Percentiles rank a stretch among this genome's conserved stretches.
Conservation (phyloP, 2,797 vertebrate species). For the Pyrrhura leucotis region DNA sequence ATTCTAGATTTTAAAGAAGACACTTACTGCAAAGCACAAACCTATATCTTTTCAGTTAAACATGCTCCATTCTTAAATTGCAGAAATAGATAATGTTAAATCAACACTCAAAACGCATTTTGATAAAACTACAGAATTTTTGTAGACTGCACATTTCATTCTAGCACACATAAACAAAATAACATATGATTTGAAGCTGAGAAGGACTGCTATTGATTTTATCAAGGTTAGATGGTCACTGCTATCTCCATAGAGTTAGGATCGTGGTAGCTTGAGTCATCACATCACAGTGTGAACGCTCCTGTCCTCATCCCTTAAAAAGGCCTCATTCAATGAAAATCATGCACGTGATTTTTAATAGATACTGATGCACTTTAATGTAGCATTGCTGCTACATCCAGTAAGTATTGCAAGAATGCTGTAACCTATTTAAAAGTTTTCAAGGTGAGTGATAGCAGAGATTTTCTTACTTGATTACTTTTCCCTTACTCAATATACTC, state of each 20-base stretch:
- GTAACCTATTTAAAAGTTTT: background rate
- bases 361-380: background rate
- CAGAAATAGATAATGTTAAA: background rate
- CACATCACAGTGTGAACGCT: background rate
- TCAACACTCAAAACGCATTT: background rate
- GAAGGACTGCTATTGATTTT: background rate
- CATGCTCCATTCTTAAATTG: background rate
- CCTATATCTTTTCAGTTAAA: background rate
- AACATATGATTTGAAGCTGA: background rate
- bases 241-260: background rate
- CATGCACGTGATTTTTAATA: conserved; percentile 29
- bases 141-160: background rate
- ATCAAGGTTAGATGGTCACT: conserved; percentile 9
- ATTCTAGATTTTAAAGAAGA: background rate
- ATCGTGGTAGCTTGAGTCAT: background rate
- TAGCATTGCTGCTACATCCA: background rate
- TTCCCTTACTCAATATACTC: background rate
- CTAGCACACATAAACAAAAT: background rate
- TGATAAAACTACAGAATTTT: background rate
- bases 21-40: background rate
- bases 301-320: background rate
- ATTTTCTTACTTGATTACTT: background rate
- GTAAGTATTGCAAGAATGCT: background rate
- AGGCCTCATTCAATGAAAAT: background rate
- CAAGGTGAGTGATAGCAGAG: background rate